phyloP scores from a whole-genome alignment of 1,140 invertebrate species.

The Scylla paramamosain region DNA sequence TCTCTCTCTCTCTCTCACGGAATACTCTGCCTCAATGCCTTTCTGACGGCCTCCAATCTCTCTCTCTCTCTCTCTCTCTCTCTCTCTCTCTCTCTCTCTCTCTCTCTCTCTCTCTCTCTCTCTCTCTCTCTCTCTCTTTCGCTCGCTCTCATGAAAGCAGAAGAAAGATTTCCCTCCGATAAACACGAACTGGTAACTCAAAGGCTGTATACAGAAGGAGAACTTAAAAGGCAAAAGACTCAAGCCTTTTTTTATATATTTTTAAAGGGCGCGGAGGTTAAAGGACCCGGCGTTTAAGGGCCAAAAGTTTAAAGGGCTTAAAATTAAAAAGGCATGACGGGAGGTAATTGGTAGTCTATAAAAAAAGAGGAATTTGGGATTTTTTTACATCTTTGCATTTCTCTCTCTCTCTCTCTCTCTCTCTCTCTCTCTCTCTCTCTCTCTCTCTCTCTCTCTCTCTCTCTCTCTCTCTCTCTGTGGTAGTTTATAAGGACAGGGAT shows the following conservation, averaged over 20 bases:
- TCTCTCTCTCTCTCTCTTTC: not conserved
- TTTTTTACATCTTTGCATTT: too few species aligned
- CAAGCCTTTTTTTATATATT: too few species aligned
- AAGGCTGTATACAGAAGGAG: not conserved
- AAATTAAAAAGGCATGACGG: slow-evolving; percentile 1
- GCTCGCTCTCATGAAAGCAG: not conserved
- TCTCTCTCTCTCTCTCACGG: too few species aligned
- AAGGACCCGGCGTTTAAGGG: not conserved
- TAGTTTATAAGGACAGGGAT: too few species aligned
- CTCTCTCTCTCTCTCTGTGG: too few species aligned
- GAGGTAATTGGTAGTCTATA: not conserved
- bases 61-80: not conserved
- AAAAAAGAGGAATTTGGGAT: not conserved
- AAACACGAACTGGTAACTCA: not conserved
- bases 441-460: too few species aligned
- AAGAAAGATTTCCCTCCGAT: not conserved
- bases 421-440: too few species aligned
- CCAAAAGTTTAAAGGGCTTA: not conserved
- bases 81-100: not conserved
- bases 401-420: too few species aligned
- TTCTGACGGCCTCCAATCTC: too few species aligned
- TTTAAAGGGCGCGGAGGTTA: not conserved
- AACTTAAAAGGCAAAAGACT: not conserved
- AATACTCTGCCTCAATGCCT: too few species aligned
- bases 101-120: not conserved